Base-by-base conservation (phyloP, 2,113 vertebrate genomes). In the Holacanthus passer region DNA sequence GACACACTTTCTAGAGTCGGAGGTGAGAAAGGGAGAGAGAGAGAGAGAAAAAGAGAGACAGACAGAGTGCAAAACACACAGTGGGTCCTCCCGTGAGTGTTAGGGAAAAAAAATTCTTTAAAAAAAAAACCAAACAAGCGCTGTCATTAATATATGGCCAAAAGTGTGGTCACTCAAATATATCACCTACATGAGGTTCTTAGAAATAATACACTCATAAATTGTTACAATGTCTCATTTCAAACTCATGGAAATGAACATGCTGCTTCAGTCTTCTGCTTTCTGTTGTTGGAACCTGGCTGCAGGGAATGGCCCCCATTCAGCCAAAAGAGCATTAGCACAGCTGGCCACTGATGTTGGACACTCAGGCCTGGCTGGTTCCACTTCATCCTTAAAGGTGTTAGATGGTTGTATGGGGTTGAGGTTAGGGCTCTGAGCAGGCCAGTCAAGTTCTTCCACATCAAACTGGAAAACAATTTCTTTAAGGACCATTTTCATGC, bases 1-100 rank as follows among this genome's bases (percentile, higher is more conserved):
- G 76, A 86, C 78, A 67, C 71, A 70, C 72, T 84, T 81, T 68
- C 59, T n/a, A 17, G 22, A 86, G 56, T 35, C 11, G 0, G n/a
- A 48, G 20, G 50, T 43, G 62, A 59, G 59, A 45, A 2, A 60
- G 48, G 59, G 56, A 27, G 52, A 14, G 53, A 55, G 12, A 13
- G 22, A 52, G 27, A 66, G 43, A 69, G 5, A 29, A 2, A 22
- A 8, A 35, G 4, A 20, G 19, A 60, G 6, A 56, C 2, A 27
- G 52, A 3, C 35, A 53, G 32, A 37, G 8, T 0, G 3, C 8
- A 1, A 31, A 8, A 52, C 12, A 69, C 3, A 27, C 16, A 20
- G 32, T 19, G 4, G 22, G 50, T 19, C 22, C 14, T 35, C 10
- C 2, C 24, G 20, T 63, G 4, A 32, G 2, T 48, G 7, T n/a